Base-by-base conservation (phyloP, 92 coral and sea anemone genomes). In the Porites divaricata region DNA sequence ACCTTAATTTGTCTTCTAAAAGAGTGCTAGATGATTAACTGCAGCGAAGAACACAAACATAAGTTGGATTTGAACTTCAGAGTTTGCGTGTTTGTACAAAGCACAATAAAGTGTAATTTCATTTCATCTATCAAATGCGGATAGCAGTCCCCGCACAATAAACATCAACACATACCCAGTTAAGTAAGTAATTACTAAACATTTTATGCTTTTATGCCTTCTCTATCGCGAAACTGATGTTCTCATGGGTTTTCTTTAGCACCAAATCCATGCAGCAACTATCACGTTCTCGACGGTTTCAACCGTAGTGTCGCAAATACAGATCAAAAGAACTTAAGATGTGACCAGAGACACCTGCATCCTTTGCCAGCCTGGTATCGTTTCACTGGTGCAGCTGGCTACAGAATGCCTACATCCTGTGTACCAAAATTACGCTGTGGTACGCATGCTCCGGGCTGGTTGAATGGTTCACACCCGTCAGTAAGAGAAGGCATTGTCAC, bases 361-460 rank as follows among this genome's bases (percentile, higher is more conserved):
- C 45, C 45, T 4, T 35, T 4, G 22, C 74, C 74, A 70, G 74
- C 45, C 1, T 74, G 78, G 78, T 53, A 74, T 74, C 78, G 78
- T 20, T 74, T 74, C 63, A 51, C 11, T 51, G 78, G 63, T n/a
- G 28, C 0, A 9, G 78, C 78, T 51, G 78, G 78, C 12, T 49
- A 51, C 13, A 51, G 11, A 17, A 49, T 74, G 48, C 62, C 78
- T 15, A 50, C 56, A 3, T 16, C 15, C 20, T 53, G 78, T 19
- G 54, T 48, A 2, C 11, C 19, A 11, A 53, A 6, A 8, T 14
- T 11, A 2, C 78, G 64, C 1, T 74, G 78, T 50, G 78, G 78
- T 53, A 57, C 78, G 41, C 63, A 74, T 52, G 78, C 78, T n/a
- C 64, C 78, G 4, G 78, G 78, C 8, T 74, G 78, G 78, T 0